Base-by-base conservation (phyloP, 1,140 invertebrate genomes). In the Phthorimaea operculella region DNA sequence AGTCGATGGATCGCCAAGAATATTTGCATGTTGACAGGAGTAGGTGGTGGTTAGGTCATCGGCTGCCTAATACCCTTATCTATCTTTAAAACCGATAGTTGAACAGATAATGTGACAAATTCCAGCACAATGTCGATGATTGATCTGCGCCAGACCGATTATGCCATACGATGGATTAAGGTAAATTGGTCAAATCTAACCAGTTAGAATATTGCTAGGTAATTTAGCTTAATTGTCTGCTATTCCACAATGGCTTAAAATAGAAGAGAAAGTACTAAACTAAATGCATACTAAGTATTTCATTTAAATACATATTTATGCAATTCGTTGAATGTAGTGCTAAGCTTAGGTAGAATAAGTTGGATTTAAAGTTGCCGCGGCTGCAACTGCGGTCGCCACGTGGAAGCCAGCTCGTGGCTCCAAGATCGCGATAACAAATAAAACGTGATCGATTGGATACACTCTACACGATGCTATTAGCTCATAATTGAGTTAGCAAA, bases 381-480 rank as follows among this genome's bases (percentile, higher is more conserved):
- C n/a, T 39, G 36, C 36, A 12, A 39, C 8, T 56, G 54, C 54
- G 51, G 57, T 33, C 60, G 60, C 63, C 70, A 76, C 69, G 68
- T 73, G 68, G 63, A 68, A 68, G 57, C 52, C 15, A 52, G 50
- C 51, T 57, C 57, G 54, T 53, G 59, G 55, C 50, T 52, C 48
- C 53, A 39, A 42, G 47, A 69, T 67, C 59, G 61, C 70, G 74
- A 74, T 76, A 74, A 71, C 64, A 55, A 60, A 65, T 65, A 54
- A 62, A 69, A 67, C 66, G 70, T 69, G 67, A 73, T 74, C 63
- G 63, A 74, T 75, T 74, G 63, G 44, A 6, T 14, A 47, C 16
- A 16, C 4, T 12, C 36, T 39, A 17, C 44, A 47, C 44, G 44
- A 47, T 15, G 15, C 44, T 9, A 47, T 47, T 47, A 47, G 44